Conservation (phyloP, 2,888 invertebrate species). For the Clunio marinus region DNA sequence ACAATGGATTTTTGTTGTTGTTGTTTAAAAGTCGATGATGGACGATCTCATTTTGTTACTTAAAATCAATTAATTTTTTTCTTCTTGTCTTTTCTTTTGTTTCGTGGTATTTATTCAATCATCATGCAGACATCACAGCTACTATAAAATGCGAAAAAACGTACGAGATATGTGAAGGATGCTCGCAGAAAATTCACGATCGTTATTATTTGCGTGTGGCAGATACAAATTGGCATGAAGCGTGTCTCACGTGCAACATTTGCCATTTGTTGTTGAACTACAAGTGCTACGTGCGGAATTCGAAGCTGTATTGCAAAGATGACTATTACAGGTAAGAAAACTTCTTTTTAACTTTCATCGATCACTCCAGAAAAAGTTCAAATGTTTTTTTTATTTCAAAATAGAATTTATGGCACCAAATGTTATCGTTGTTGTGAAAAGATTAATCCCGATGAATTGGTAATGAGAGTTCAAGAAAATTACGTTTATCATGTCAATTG, state of each 20-base stretch:
- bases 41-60: not conserved
- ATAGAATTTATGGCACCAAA: slow-evolving; percentile 89
- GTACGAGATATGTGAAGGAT: slow-evolving; percentile 88
- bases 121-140: slow-evolving; percentile 52
- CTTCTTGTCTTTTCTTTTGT: too few relatives aligned
- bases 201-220: slow-evolving; percentile 92
- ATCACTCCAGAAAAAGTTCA: slow-evolving; percentile 11
- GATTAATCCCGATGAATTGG: slow-evolving; percentile 88
- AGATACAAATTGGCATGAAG: slow-evolving; percentile 94
- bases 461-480: slow-evolving; percentile 81
- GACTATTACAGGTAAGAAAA: slow-evolving; percentile 87
- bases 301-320: slow-evolving; percentile 92
- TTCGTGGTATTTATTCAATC: too few relatives aligned
- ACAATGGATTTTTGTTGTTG: not conserved
- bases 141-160: slow-evolving; percentile 73
- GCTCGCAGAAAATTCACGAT: slow-evolving; percentile 91
- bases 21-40: too few relatives aligned
- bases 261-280: slow-evolving; percentile 86
- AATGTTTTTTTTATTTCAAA: slow-evolving; percentile 43
- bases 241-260: slow-evolving; percentile 91
- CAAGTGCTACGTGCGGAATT: slow-evolving; percentile 91
- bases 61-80: slow-evolving; percentile 10
- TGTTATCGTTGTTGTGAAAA: slow-evolving; percentile 89
- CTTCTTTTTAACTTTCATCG: slow-evolving; percentile 7
- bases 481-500: slow-evolving; percentile 93